Conservation (phyloP, 2,113 vertebrate species). For the Oryzias melastigma region DNA sequence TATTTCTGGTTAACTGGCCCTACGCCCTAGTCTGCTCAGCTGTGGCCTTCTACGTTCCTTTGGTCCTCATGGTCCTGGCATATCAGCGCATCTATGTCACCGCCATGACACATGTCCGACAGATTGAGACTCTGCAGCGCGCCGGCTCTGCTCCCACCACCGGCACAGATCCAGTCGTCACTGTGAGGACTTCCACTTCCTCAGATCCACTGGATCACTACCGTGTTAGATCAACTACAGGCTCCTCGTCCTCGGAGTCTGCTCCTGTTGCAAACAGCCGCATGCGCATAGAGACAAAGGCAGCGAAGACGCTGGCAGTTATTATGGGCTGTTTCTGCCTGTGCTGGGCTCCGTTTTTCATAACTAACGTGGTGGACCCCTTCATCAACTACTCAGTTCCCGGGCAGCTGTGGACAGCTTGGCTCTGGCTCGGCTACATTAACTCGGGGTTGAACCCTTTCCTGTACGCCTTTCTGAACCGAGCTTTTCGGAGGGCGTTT, state of each 20-base stretch:
- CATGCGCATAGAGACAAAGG: slow-evolving; percentile 80
- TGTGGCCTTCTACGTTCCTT: slow-evolving; percentile 79
- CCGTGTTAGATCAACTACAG: slow-evolving; percentile 30
- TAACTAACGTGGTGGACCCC: slow-evolving; percentile 82
- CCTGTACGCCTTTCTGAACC: slow-evolving; percentile 82
- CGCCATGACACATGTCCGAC: slow-evolving; percentile 78
- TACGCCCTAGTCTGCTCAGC: slow-evolving; percentile 81
- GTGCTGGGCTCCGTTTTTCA: slow-evolving; percentile 82
- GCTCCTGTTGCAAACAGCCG: slow-evolving; percentile 61
- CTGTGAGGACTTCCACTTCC: slow-evolving; percentile 48
- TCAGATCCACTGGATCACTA: slow-evolving; percentile 58
- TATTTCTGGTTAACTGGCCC: slow-evolving; percentile 80
- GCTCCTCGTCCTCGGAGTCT: slow-evolving; percentile 47
- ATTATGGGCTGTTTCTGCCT: slow-evolving; percentile 84
- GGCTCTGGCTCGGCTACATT: slow-evolving; percentile 82
- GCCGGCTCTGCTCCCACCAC: slow-evolving; percentile 73
- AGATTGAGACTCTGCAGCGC: slow-evolving; percentile 77
- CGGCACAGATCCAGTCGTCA: slow-evolving; percentile 16
- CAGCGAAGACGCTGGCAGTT: slow-evolving; percentile 79
- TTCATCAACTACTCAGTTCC: slow-evolving; percentile 80
- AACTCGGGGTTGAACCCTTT: slow-evolving; percentile 83
- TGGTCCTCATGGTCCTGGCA: slow-evolving; percentile 79
- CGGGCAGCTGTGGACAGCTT: slow-evolving; percentile 82
- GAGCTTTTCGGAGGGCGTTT: slow-evolving; percentile 80
- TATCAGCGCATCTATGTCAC: slow-evolving; percentile 82